phyloP scores from a whole-genome alignment of 2,888 invertebrate species.

The Azorinus chamasolen region DNA sequence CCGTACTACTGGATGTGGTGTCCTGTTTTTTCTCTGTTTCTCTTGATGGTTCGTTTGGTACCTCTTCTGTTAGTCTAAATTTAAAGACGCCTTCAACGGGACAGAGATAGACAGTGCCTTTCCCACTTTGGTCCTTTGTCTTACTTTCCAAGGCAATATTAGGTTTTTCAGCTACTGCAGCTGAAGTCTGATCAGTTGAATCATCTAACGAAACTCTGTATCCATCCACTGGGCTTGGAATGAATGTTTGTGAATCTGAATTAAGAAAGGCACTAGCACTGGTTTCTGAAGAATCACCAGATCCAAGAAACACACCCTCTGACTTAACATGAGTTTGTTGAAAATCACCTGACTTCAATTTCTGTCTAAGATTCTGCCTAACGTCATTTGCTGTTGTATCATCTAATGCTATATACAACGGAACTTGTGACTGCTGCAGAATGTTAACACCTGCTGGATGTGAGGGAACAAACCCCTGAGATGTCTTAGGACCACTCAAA shows the following conservation, averaged over 20 bases:
- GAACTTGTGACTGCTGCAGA: background rate
- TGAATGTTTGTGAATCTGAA: too few species aligned
- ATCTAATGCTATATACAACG: conserved; percentile 37
- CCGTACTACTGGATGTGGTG: background rate
- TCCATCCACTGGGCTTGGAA: too few species aligned
- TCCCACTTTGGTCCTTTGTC: background rate
- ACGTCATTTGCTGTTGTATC: conserved; percentile 25
- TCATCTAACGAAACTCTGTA: too few species aligned
- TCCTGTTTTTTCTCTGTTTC: too few species aligned
- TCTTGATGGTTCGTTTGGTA: background rate
- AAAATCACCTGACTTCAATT: background rate
- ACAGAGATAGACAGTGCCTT: conserved; percentile 39
- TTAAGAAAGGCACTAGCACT: too few species aligned
- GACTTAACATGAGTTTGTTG: background rate
- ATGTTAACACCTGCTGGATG: too few species aligned
- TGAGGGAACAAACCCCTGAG: too few species aligned
- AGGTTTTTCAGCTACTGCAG: too few species aligned
- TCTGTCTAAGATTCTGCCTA: conserved; percentile 32
- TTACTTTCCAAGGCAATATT: too few species aligned
- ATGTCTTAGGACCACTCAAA: too few species aligned
- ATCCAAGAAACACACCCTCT: background rate
- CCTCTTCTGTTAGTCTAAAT: conserved; percentile 21
- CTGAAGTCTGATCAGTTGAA: too few species aligned
- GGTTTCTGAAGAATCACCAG: background rate
- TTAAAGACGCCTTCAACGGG: conserved; percentile 35